Conservation (phyloP, 2,797 vertebrate genomes). For the Clamator glandarius region DNA sequence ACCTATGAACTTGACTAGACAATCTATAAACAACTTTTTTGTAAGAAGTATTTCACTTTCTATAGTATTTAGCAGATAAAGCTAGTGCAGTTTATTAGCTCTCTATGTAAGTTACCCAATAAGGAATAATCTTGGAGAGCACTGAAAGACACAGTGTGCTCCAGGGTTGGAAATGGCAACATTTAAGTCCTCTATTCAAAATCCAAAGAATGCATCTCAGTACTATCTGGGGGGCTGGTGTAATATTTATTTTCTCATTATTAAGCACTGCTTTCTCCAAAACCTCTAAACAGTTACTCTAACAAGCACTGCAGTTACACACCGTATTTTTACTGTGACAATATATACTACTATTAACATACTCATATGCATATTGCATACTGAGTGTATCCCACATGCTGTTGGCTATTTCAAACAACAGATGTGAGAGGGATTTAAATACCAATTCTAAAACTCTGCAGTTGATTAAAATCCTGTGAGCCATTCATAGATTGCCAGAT, state of each 20-base stretch:
- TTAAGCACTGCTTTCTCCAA: not conserved
- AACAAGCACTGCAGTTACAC: not conserved
- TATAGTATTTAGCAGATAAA: slow-evolving; percentile 23
- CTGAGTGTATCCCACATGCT: slow-evolving; percentile 2
- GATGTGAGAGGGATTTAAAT: slow-evolving; percentile 62
- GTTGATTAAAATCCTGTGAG: slow-evolving; percentile 61
- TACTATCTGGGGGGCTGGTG: not conserved
- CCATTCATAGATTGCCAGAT: slow-evolving; percentile 67
- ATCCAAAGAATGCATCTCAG: not conserved
- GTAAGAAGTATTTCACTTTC: not conserved
- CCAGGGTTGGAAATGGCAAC: not conserved
- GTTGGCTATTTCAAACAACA: slow-evolving; percentile 58
- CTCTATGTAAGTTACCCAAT: not conserved
- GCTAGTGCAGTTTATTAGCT: slow-evolving; percentile 11
- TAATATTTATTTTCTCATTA: not conserved
- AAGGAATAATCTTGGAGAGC: not conserved
- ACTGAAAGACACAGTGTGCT: not conserved
- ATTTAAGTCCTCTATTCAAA: not conserved
- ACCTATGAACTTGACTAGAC: not conserved
- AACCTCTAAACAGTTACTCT: not conserved
- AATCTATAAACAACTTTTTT: not conserved
- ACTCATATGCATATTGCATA: slow-evolving; percentile 27
- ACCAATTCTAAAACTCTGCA: slow-evolving; percentile 57
- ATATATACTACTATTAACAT: slow-evolving; percentile 27
- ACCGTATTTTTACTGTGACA: slow-evolving; percentile 3